Evolutionary conservation across 2,888 invertebrate species (phyloP), one percentile per base, ranked within the genome.

Genomic region (Nemapogon koenigi): DNA sequence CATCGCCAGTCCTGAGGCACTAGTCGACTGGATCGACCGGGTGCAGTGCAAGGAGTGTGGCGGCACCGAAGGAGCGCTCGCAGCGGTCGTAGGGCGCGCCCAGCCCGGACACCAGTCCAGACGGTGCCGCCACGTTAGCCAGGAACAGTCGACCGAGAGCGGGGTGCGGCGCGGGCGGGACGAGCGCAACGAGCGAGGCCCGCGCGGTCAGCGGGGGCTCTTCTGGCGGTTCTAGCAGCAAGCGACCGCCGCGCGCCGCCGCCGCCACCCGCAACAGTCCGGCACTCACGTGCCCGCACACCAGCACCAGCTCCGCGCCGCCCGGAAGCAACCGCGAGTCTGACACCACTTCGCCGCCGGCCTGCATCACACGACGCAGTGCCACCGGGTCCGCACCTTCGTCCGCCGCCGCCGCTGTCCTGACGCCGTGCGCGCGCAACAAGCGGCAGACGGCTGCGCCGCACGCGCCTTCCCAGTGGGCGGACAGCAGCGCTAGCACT

Each of bases 1-100:
- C n/a, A n/a, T n/a, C n/a, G n/a, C n/a, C n/a, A n/a, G n/a, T n/a
- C n/a, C n/a, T n/a, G n/a, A n/a, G n/a, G n/a, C n/a, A n/a, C n/a
- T n/a, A n/a, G n/a, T n/a, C n/a, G n/a, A n/a, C n/a, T n/a, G n/a
- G n/a, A n/a, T 45, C 46, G 16, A 38, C 41, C 2, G 44, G 43
- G 29, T 47, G 47, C 11, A 47, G 36, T 19, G 47, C 41, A n/a
- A 47, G 56, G 2, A 60, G 59, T 45, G 42, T 43, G 39, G 46
- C 46, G 33, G 47, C 42, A 18, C 47, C 45, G 28, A 91, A 91
- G 1, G 91, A 91, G 42, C 90, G 89, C 58, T 83, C 82, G n/a
- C n/a, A n/a, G n/a, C n/a, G n/a, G n/a, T n/a, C n/a, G 64, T 91
- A 91, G 48, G 83, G 84, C 40, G 91, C 88, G 27, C 88, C 89